These are phyloP conservation scores for Sylvicola cinctus DNA, from an alignment of 2,888 invertebrate species.

Conservation along the genomic window DNA sequence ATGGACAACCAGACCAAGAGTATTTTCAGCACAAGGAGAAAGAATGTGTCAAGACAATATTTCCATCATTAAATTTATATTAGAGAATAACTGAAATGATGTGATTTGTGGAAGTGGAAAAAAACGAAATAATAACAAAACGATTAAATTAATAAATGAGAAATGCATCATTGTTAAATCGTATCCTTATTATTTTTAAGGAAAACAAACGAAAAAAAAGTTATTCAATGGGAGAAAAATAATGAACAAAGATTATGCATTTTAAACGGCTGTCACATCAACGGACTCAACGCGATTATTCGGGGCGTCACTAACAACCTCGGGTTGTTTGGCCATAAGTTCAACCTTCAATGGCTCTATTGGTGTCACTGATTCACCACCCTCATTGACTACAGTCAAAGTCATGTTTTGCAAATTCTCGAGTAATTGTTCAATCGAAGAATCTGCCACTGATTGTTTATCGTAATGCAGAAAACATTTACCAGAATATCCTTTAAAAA, in stretches of 20 bases:
- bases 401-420: slow-evolving; percentile 21
- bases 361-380: slow-evolving; percentile 9
- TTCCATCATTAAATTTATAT: too few relatives aligned
- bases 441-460: slow-evolving; percentile 32
- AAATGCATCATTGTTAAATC: background rate
- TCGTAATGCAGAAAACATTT: slow-evolving; percentile 57
- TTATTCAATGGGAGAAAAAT: background rate
- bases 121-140: too few relatives aligned
- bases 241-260: background rate
- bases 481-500: slow-evolving; percentile 34
- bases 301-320: background rate
- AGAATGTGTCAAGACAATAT: too few relatives aligned
- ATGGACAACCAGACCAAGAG: too few relatives aligned
- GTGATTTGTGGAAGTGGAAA: too few relatives aligned
- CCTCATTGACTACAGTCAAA: slow-evolving; percentile 8
- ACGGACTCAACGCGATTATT: slow-evolving; percentile 2
- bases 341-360: slow-evolving; percentile 20
- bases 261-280: slow-evolving; percentile 2
- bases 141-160: too few relatives aligned
- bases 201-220: background rate
- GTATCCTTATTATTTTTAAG: background rate
- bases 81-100: too few relatives aligned
- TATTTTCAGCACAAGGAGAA: too few relatives aligned
- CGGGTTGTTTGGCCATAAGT: slow-evolving; percentile 12
- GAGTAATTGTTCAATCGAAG: slow-evolving; percentile 20